Percentiles rank a stretch among this genome's conserved stretches.
These are phyloP conservation scores for Sebastiscus tertius DNA, from an alignment of 2,797 vertebrate genomes.

Conservation along the genomic window DNA sequence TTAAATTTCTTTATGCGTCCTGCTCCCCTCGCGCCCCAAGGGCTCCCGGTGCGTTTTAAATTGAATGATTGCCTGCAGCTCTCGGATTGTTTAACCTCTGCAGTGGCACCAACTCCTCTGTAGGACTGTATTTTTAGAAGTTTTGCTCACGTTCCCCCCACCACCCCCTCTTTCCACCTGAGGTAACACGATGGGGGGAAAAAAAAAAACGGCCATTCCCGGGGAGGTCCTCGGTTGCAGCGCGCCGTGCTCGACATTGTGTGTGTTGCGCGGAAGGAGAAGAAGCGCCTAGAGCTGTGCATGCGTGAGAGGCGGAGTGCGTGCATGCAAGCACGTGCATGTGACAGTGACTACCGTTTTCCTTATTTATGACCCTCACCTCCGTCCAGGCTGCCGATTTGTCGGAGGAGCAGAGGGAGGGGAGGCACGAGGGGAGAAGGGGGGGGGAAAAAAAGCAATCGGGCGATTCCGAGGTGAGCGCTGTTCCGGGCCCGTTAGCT, in stretches of 20 bases:
- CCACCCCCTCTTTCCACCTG: conserved; percentile 47
- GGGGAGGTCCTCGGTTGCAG: conserved; percentile 52
- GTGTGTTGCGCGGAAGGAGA: conserved; percentile 23
- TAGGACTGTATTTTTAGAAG: conserved; percentile 82
- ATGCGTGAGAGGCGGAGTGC: conserved; percentile 20
- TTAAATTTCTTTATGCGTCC: conserved; percentile 84
- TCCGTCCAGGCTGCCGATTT: conserved; percentile 75
- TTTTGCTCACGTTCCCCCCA: conserved; percentile 49
- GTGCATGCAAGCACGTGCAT: conserved; percentile 37
- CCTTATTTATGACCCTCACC: conserved; percentile 84
- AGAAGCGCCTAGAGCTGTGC: conserved; percentile 61
- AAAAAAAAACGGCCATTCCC: conserved; percentile 35
- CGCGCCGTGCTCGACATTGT: not conserved
- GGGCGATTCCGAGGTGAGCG: conserved; percentile 72
- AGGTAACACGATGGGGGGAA: conserved; percentile 48
- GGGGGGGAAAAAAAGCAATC: conserved; percentile 52
- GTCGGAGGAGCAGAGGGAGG: conserved; percentile 53
- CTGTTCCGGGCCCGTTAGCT: conserved; percentile 78
- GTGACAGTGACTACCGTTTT: conserved; percentile 71
- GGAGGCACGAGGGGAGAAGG: not conserved
- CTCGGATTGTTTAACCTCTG: conserved; percentile 84
- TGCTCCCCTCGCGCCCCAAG: conserved; percentile 72
- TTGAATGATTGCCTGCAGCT: conserved; percentile 87
- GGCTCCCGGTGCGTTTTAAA: conserved; percentile 83
- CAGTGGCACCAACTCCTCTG: conserved; percentile 70